Conservation (phyloP, 2,888 invertebrate genomes). For the Odiellus spinosus region DNA sequence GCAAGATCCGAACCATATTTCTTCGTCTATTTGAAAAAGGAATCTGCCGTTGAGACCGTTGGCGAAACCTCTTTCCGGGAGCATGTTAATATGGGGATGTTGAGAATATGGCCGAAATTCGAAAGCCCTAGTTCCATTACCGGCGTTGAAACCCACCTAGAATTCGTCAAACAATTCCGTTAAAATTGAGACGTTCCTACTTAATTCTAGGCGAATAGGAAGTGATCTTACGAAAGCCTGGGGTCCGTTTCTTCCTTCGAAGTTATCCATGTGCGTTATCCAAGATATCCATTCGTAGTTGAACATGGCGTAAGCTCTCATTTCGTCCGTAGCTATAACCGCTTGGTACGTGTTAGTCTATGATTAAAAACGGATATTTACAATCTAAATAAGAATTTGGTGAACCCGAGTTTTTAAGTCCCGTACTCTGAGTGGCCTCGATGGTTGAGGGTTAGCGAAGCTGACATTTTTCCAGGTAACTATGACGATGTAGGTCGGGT, state of each 20-base stretch:
- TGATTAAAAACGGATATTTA: conserved; percentile 19
- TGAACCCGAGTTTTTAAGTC: neutral
- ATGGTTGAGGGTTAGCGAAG: too few relatives aligned
- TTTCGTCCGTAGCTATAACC: conserved; percentile 80
- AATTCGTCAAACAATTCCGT: neutral
- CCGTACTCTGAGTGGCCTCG: too few relatives aligned
- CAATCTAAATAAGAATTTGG: neutral
- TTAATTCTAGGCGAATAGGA: too few relatives aligned
- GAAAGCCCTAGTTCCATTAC: conserved; percentile 75
- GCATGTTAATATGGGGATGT: conserved; percentile 60
- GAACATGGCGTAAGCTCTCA: conserved; percentile 83
- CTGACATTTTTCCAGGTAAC: conserved; percentile 86
- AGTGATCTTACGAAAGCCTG: conserved; percentile 45
- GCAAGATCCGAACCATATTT: conserved; percentile 80
- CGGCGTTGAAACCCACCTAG: conserved; percentile 80
- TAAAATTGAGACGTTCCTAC: neutral
- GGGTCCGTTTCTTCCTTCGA: conserved; percentile 50
- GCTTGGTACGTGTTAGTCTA: conserved; percentile 92
- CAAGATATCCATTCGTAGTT: conserved; percentile 83
- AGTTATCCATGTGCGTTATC: conserved; percentile 76
- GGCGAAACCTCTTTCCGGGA: conserved; percentile 68
- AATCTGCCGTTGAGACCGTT: conserved; percentile 79
- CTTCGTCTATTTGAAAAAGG: conserved; percentile 86
- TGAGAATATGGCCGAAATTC: conserved; percentile 84
- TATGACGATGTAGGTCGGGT: conserved; percentile 74